These are phyloP conservation scores for Microctenopoma lineatum DNA, from an alignment of 2,797 vertebrate genomes.

Conservation along the genomic window DNA sequence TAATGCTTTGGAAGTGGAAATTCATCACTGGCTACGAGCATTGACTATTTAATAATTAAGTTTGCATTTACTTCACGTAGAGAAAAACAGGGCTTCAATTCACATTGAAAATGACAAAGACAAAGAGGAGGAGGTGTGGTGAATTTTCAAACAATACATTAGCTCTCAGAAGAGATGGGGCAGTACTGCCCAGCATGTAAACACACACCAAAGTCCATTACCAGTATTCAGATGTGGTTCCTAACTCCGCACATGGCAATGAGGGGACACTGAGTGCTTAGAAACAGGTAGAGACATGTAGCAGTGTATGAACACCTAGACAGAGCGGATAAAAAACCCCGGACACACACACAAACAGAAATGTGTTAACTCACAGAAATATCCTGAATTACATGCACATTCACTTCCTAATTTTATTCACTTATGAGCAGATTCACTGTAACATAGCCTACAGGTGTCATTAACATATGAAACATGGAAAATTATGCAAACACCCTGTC, in stretches of 20 bases:
- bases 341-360: constrained; percentile 6
- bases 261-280: constrained; percentile 30
- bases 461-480: constrained; percentile 73
- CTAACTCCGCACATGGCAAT: constrained; percentile 61
- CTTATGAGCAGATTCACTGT: constrained; percentile 48
- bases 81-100: constrained; percentile 8
- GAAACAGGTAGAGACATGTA: constrained; percentile 13
- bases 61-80: constrained; percentile 20
- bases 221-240: constrained; percentile 51
- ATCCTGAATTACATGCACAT: constrained; percentile 32
- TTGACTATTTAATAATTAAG: constrained; percentile 23
- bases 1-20: not conserved
- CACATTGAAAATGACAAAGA: constrained; percentile 24
- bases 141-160: constrained; percentile 45
- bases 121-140: not conserved
- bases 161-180: constrained; percentile 19
- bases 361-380: constrained; percentile 23
- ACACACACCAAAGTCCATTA: constrained; percentile 50
- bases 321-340: constrained; percentile 14
- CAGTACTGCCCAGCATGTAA: constrained; percentile 52
- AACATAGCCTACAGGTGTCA: constrained; percentile 70
- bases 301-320: constrained; percentile 7
- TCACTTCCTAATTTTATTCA: constrained; percentile 48
- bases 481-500: constrained; percentile 64
- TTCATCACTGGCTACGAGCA: not conserved